Base-by-base conservation (phyloP, 1,140 invertebrate genomes). In the Mactra quadrangularis region DNA sequence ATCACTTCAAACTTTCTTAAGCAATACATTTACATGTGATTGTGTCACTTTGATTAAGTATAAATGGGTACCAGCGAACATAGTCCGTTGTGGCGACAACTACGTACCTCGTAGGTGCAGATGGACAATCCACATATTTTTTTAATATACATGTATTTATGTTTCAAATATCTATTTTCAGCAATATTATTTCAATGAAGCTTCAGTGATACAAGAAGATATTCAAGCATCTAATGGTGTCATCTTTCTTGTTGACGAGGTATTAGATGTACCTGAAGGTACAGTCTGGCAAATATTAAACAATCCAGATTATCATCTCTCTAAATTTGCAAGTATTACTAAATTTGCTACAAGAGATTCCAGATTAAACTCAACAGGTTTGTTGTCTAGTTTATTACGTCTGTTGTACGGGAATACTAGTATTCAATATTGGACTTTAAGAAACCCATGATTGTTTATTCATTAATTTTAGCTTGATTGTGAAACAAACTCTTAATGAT, bases 221-320 rank as follows among this genome's bases (percentile, higher is more conserved):
- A 31, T 82, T 17, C 85, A 86, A 45, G 83, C 86, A 9, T 57
- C 53, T 27, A 84, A 84, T 52, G 86, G 71, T 7, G 82, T 86
- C 1, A 62, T 86, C 41, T 84, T 83, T 55, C 59, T 87, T 0
- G 74, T 89, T 64, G 84, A 88, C 38, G 76, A 72, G 22, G 83
- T 88, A 0, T 66, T 88, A 27, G 81, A 87, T 62, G 84, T 86
- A 0, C 87, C 87, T 15, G 87, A 88, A 50, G 85, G 84, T 3
- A 87, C 86, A 1, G 84, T 88, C 41, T 74, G 77, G 75, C 25
- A 68, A 2, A 71, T 87, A 7, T 22, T 85, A 19, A 45, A 77
- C 57, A 86, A 84, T 41, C 75, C 79, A 27, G 79, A 75, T 17
- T 84, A 86, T 64, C 76, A 83, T 13, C 66, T 83, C 38, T 66